These are phyloP conservation scores for Drosophila buzzatii DNA, from an alignment of 2,888 invertebrate species.

Conservation along the genomic window DNA sequence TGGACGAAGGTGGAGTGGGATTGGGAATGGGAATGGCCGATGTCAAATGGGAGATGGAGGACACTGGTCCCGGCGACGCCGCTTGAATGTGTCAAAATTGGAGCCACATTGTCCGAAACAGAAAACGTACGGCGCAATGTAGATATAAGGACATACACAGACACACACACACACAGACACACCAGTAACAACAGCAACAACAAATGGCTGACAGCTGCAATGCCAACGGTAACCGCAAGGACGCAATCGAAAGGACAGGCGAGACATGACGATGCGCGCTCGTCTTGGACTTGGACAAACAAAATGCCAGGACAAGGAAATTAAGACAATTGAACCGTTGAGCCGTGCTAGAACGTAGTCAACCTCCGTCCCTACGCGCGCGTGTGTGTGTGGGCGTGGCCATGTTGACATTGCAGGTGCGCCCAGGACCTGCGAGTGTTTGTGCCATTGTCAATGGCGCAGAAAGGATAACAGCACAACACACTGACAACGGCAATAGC, in stretches of 20 bases:
- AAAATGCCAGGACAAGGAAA: constrained; percentile 81
- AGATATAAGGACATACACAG: constrained; percentile 52
- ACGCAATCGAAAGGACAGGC: constrained; percentile 38
- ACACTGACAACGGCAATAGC: constrained; percentile 14
- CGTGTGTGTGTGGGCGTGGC: constrained; percentile 58
- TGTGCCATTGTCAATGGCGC: constrained; percentile 75
- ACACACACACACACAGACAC: background rate
- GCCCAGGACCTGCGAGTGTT: constrained; percentile 56
- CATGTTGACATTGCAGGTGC: constrained; percentile 81
- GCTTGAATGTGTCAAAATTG: constrained; percentile 84
- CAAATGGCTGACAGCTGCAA: constrained; percentile 67
- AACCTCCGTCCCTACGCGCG: constrained; percentile 39
- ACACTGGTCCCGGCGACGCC: constrained; percentile 59
- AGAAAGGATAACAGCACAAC: constrained; percentile 76
- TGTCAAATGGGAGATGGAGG: background rate
- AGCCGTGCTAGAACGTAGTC: constrained; percentile 72
- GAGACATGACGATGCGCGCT: constrained; percentile 45
- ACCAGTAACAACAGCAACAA: constrained; percentile 3
- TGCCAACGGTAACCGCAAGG: constrained; percentile 63
- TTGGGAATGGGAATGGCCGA: background rate
- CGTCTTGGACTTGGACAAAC: constrained; percentile 72
- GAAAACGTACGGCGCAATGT: constrained; percentile 73
- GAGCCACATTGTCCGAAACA: constrained; percentile 84
- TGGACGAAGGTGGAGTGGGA: constrained; percentile 1
- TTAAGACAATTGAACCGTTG: constrained; percentile 82